Evolutionary conservation across 1,140 invertebrate genomes (phyloP), one percentile per base, ranked within the genome.

Genomic region (Aethina tumida): DNA sequence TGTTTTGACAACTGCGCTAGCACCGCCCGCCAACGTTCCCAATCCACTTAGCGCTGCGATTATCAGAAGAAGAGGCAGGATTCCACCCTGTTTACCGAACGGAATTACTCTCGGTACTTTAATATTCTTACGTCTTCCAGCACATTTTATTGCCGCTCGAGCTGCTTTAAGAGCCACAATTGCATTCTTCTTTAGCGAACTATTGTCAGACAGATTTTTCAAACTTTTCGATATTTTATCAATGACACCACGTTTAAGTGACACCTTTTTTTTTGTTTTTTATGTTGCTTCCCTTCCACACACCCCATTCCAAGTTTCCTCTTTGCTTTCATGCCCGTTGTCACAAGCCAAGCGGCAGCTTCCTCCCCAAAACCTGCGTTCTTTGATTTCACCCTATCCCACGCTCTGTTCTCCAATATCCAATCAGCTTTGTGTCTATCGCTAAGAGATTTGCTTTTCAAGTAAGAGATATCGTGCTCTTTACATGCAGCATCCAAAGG

Each of bases 341-440:
- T 37, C n/a, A 42, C 26, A 10, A 34, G 20, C 27, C 19, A 37
- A 17, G 12, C 56, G 16, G 56, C 47, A 7, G 44, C 26, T 53
- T 51, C 57, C 55, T 60, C 56, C 10, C 39, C 41, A 12, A 60
- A 20, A 39, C 19, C 47, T 33, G 58, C 36, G 35, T 67, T 56
- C 41, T 49, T 59, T 7, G 64, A 39, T 41, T 56, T 55, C 18
- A 63, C 48, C 45, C 56, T 43, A 37, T 55, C n/a, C 52, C 52
- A 63, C 25, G 62, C 60, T 45, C 53, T 54, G 18, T 59, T 41
- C 24, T 53, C 46, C 31, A 67, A 49, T 35, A 49, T 18, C 40
- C 51, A 45, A 55, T 67, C 63, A 12, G 64, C 66, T 42, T 43
- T 39, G 26, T 50, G 51, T 49, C 65, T 48, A 16, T 45, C 40